Base-by-base conservation (phyloP, 2,888 invertebrate genomes). In the Stenichneumon culpator region DNA sequence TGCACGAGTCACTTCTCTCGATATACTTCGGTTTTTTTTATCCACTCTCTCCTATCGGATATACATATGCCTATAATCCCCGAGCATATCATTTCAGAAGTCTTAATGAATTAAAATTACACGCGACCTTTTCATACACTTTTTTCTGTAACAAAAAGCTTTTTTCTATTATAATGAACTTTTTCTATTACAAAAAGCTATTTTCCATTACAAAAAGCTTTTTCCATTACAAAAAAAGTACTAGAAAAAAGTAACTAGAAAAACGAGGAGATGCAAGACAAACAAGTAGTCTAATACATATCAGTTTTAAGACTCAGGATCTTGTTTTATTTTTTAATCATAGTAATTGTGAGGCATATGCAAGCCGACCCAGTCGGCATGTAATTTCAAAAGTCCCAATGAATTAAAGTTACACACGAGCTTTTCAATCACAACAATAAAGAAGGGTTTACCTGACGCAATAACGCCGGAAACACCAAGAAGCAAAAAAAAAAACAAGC, bases 341-440 rank as follows among this genome's bases (percentile, higher is more conserved):
- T 54, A 54, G 68, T 28, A 70, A 79, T 75, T 75, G 79, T n/a
- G 79, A 77, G 77, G 65, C 83, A 80, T 25, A 32, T 72, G 83
- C 39, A 25, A 65, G 54, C 28, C 25, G 25, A 9, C 22, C 19
- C 11, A 47, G 52, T 22, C 22, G 52, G 5, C 28, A 28, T 28
- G 5, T 28, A 28, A 28, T 28, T 28, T 4, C 4, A 28, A 4
- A 28, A 28, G 28, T 28, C 28, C 5, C 28, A 28, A 28, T 28
- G 28, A 28, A 28, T 5, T 28, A 39, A 6, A 39, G 39, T 39
- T 44, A 14, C 44, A 44, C 44, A 44, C 44, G 9, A 44, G 14
- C 2, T 44, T 44, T 44, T 14, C 44, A 14, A 44, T 44, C 3
- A 14, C 9, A 36, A 44, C 9, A 36, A 44, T 14, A 44, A 14